Conservation (phyloP, 2,113 vertebrate genomes). For the Megaptera novaeangliae region DNA sequence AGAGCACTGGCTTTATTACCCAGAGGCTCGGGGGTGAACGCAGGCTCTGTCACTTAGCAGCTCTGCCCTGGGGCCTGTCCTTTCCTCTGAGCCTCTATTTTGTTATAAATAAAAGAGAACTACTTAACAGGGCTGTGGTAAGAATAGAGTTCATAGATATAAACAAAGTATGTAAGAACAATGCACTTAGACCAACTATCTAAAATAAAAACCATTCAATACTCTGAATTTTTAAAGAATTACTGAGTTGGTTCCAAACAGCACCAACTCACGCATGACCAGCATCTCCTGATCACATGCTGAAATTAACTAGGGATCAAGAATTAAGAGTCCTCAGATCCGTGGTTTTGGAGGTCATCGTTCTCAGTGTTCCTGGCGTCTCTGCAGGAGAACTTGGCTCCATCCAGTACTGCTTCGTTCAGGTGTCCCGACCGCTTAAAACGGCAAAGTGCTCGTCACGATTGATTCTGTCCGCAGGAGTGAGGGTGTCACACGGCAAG, state of each 20-base stretch:
- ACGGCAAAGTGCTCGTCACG: accelerated
- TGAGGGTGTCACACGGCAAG: not conserved
- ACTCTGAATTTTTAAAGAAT: not conserved
- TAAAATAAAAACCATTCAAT: not conserved
- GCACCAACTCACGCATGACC: not conserved
- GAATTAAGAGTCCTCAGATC: not conserved
- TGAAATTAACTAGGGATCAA: not conserved
- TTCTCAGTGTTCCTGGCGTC: accelerated
- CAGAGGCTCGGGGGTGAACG: accelerated
- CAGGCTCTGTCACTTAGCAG: too few relatives aligned
- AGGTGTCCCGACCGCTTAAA: not conserved
- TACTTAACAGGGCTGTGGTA: not conserved
- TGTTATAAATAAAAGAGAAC: not conserved
- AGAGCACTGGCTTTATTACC: not conserved
- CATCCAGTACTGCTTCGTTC: not conserved
- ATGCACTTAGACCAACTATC: not conserved
- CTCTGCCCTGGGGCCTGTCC: too few relatives aligned
- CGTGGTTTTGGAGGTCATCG: not conserved
- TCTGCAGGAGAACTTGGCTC: not conserved
- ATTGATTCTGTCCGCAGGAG: accelerated
- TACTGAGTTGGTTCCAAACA: not conserved
- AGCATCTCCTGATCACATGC: not conserved
- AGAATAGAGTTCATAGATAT: not conserved
- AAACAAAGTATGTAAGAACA: not conserved
- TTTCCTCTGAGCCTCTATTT: not conserved